Evolutionary conservation across 1,140 invertebrate species (phyloP), one percentile per base, ranked within the genome.

Genomic region (Phenacoccus solenopsis): DNA sequence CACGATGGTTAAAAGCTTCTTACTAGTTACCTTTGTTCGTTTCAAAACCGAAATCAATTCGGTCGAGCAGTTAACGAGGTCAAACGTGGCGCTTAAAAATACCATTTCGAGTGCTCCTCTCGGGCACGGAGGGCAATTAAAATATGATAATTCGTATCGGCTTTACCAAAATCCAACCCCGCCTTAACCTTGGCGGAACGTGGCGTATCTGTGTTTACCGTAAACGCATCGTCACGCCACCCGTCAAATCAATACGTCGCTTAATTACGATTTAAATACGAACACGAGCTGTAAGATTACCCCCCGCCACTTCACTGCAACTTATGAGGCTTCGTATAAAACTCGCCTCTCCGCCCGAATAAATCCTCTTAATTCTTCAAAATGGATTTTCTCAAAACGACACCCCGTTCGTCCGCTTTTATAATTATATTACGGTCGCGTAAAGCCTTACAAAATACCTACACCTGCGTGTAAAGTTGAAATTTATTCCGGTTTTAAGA

Each of bases 341-440:
- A 49, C 38, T 49, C 30, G 38, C 38, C 38, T 49, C 5, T 49
- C n/a, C n/a, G n/a, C n/a, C n/a, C n/a, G n/a, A n/a, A n/a, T n/a
- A 49, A 49, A 49, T 49, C 38, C 38, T 49, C 38, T 49, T 49
- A 49, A 49, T 49, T 49, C 38, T 49, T 49, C 38, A 49, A 49
- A 49, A 49, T 49, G 38, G 38, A 49, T 49, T 49, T 49, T 49
- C n/a, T n/a, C 16, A 49, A 49, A 49, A 49, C 38, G 16, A 5
- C 38, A 49, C 38, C 38, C 2, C 38, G 2, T n/a, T n/a, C 5
- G 13, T n/a, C 5, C 38, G 12, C 30, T 32, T 5, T 16, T n/a
- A n/a, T 49, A 49, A 49, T 49, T 49, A 49, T 49, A 49, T 49
- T 49, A 49, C 20, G 38, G 38, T 49, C 38, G 38, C 38, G 4